Evolutionary conservation across 2,888 invertebrate genomes (phyloP).

Genomic region (Hyppa rectilinea): DNA sequence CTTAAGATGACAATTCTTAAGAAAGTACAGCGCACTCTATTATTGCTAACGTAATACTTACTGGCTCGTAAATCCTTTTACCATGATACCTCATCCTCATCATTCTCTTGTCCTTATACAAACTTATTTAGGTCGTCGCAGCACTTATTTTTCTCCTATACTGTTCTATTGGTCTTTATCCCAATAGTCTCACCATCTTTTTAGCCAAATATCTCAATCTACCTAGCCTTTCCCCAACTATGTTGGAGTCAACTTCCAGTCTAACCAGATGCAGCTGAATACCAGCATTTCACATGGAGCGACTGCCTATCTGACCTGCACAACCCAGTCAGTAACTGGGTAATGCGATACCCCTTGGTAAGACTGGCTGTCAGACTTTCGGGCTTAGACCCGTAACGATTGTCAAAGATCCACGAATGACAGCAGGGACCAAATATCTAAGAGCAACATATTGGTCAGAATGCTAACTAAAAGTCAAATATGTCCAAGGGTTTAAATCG

Average conservation of each 20-base stretch:
- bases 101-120: not conserved
- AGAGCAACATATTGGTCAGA: not conserved
- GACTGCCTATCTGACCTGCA: no score
- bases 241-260: no score
- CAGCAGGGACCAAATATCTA: not conserved
- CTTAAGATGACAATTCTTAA: no score
- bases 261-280: no score
- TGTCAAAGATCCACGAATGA: no score
- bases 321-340: no score
- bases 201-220: not conserved
- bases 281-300: no score
- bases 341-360: no score
- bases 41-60: not conserved
- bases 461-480: not conserved
- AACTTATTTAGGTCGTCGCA: not conserved
- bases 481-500: no score
- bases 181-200: not conserved
- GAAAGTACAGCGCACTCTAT: not conserved
- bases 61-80: not conserved
- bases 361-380: no score
- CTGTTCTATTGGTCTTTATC: not conserved
- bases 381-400: no score
- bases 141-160: not conserved
- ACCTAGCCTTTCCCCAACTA: no score
- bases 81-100: not conserved